phyloP scores from a whole-genome alignment of 2,113 vertebrate genomes.

The Chascanopsetta lugubris region DNA sequence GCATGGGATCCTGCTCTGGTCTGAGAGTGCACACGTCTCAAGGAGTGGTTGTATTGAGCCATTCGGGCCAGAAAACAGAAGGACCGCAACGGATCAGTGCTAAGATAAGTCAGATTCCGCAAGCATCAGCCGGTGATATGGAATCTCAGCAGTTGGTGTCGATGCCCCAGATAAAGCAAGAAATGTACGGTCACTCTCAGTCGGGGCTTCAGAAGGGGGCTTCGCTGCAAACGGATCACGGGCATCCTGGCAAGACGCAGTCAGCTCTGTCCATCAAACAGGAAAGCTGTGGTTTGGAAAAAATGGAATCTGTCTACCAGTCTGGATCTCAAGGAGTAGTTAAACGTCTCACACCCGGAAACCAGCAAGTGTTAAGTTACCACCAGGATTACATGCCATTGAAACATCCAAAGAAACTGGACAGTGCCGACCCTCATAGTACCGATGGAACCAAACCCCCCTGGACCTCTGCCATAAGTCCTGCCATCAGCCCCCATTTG shows the following conservation, averaged over 20 bases:
- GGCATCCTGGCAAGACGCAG: conserved; percentile 87
- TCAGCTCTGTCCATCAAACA: conserved; percentile 87
- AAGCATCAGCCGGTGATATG: conserved; percentile 92
- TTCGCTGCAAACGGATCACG: conserved; percentile 82
- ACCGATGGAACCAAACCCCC: conserved; percentile 86
- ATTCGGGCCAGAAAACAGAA: conserved; percentile 95
- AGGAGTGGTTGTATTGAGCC: conserved; percentile 94
- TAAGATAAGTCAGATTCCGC: conserved; percentile 97
- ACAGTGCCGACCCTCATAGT: conserved; percentile 83
- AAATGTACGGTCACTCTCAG: conserved; percentile 85
- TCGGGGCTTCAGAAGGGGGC: conserved; percentile 85
- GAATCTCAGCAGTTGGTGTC: conserved; percentile 96
- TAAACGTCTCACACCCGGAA: conserved; percentile 87
- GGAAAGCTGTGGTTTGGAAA: conserved; percentile 83
- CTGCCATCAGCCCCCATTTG: conserved; percentile 91
- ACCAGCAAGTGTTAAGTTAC: conserved; percentile 89
- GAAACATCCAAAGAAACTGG: conserved; percentile 89
- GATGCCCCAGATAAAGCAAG: conserved; percentile 95
- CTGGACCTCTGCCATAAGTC: conserved; percentile 89
- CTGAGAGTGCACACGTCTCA: conserved; percentile 95
- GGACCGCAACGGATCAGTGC: conserved; percentile 94
- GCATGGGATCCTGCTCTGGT: conserved; percentile 86
- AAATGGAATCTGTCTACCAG: conserved; percentile 85
- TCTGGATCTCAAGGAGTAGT: conserved; percentile 85
- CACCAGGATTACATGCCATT: conserved; percentile 84